Conservation (phyloP, 2,888 invertebrate genomes). For the Pterobdella sp. region DNA sequence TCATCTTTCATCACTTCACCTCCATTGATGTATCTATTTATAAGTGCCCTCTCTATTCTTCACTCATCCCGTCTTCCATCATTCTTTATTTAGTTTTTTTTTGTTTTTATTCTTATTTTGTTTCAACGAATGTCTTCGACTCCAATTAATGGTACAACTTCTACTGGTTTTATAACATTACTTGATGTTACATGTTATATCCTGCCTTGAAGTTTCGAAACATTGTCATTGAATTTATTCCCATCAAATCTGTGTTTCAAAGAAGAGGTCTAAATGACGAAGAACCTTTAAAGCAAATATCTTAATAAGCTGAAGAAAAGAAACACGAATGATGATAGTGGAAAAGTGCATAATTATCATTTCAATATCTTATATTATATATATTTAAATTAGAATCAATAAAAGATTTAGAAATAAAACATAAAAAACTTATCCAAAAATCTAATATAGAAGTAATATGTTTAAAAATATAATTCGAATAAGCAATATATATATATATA, state of each 20-base stretch:
- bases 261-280: too few species aligned
- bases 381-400: too few species aligned
- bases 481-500: neutral
- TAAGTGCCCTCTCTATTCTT: neutral
- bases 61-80: neutral
- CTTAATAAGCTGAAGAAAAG: too few species aligned
- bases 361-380: too few species aligned
- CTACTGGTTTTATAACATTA: too few species aligned
- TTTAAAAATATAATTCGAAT: neutral
- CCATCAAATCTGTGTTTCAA: too few species aligned
- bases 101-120: neutral
- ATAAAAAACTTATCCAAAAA: neutral
- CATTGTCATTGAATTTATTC: neutral
- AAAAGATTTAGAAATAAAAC: too few species aligned
- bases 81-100: neutral
- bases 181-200: too few species aligned
- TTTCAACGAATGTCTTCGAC: neutral
- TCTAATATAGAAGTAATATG: neutral
- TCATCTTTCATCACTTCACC: neutral
- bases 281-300: neutral
- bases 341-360: too few species aligned
- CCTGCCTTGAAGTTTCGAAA: neutral
- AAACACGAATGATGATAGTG: too few species aligned
- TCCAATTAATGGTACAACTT: neutral
- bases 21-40: neutral